Evolutionary conservation across 2,888 invertebrate genomes (phyloP).

Genomic region (Alentia gelatinosa): DNA sequence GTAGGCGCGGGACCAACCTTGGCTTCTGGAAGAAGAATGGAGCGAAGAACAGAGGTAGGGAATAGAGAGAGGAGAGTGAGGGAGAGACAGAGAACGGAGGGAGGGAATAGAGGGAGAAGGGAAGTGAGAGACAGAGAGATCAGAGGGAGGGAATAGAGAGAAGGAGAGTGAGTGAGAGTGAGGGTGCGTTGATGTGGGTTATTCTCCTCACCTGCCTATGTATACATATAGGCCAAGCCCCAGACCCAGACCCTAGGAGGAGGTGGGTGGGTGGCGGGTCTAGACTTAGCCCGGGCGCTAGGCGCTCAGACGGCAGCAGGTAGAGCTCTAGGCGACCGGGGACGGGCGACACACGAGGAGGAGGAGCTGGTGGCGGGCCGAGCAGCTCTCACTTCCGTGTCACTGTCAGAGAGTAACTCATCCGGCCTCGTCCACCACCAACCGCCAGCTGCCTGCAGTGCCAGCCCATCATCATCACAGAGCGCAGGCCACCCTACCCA

Average conservation of each 20-base stretch:
- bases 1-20: too few species aligned
- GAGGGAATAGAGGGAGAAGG: neutral
- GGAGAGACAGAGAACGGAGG: neutral
- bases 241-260: neutral
- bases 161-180: neutral
- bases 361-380: neutral
- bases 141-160: neutral
- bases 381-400: neutral
- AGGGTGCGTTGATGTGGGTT: neutral
- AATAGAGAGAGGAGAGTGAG: neutral
- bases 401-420: neutral
- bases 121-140: neutral
- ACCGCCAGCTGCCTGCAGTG: neutral
- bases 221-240: neutral
- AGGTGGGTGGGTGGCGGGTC: neutral
- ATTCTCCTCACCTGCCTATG: neutral
- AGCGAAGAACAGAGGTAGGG: neutral
- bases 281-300: constrained; percentile 1
- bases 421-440: neutral
- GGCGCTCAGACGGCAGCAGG: neutral
- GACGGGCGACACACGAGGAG: too few species aligned
- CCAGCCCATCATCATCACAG: neutral
- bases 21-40: too few species aligned
- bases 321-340: neutral
- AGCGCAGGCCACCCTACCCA: neutral